Percentiles rank a stretch among this genome's conserved stretches.
phyloP scores from a whole-genome alignment of 2,888 invertebrate species.

The Gymnocheta viridis region DNA sequence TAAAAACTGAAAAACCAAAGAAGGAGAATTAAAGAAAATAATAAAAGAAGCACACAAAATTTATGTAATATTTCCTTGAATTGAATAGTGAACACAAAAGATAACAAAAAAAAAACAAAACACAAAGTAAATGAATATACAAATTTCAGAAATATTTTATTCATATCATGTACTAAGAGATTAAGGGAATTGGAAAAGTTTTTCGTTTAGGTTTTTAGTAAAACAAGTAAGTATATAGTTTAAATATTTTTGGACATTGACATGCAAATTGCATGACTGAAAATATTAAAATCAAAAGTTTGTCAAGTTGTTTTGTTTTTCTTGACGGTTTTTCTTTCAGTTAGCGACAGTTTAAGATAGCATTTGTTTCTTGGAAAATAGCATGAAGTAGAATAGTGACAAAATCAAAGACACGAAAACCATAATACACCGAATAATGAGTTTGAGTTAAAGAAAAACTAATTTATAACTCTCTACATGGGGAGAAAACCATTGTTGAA shows the following conservation, averaged over 20 bases:
- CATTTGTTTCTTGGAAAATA: slow-evolving; percentile 28
- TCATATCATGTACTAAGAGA: slow-evolving; percentile 6
- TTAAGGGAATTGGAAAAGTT: slow-evolving; percentile 27
- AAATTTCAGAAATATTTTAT: background rate
- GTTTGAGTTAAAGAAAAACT: slow-evolving; percentile 6
- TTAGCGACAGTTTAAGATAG: slow-evolving; percentile 47
- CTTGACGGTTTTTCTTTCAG: background rate
- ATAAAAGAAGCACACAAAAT: slow-evolving; percentile 28
- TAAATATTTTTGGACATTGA: slow-evolving; percentile 39
- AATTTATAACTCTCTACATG: slow-evolving; percentile 28
- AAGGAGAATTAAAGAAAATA: background rate
- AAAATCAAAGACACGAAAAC: slow-evolving; percentile 15
- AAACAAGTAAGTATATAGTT: background rate
- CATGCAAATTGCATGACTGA: slow-evolving; percentile 62
- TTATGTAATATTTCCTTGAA: slow-evolving; percentile 10
- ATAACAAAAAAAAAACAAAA: too few species aligned
- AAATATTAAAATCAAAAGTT: slow-evolving; percentile 31
- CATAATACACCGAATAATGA: slow-evolving; percentile 41
- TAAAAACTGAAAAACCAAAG: background rate
- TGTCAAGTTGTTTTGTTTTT: background rate
- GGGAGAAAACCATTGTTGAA: background rate
- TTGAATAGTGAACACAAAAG: too few species aligned
- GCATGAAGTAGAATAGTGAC: background rate
- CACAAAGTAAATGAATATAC: background rate
- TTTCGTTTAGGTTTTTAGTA: slow-evolving; percentile 3